Conservation (phyloP, 2,113 vertebrate genomes). For the Epinephelus lanceolatus region DNA sequence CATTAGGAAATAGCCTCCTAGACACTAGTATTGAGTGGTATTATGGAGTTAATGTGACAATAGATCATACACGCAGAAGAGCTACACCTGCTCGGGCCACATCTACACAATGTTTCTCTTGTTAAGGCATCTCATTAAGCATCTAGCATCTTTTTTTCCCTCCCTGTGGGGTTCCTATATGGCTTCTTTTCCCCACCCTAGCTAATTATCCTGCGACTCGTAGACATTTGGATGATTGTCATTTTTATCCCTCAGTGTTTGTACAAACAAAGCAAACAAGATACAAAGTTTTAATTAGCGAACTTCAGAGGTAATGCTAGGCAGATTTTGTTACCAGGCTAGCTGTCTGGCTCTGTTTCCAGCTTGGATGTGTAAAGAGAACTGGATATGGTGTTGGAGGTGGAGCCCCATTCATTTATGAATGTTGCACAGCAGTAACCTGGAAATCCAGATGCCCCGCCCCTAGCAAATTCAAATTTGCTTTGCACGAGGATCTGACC, state of each 20-base stretch:
- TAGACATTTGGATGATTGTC: no score
- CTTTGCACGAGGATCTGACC: no score
- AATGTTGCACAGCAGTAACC: no score
- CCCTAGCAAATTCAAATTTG: no score
- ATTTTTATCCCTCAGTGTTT: neutral
- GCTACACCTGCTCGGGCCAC: slow-evolving; percentile 1
- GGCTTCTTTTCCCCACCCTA: neutral
- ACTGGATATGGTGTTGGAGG: no score
- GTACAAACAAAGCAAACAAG: neutral
- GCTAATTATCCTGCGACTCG: neutral
- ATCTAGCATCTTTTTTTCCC: neutral
- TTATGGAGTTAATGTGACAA: slow-evolving; percentile 43
- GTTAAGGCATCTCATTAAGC: neutral
- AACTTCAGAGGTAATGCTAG: neutral
- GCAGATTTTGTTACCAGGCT: neutral
- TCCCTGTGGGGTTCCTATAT: neutral
- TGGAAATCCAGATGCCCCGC: no score
- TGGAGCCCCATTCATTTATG: no score
- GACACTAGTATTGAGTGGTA: slow-evolving; percentile 40
- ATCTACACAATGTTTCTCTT: neutral
- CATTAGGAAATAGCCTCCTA: slow-evolving; percentile 49
- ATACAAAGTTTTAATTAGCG: no score
- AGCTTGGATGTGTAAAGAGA: no score
- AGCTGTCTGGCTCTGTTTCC: neutral
- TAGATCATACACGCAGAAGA: slow-evolving; percentile 45